These are phyloP conservation scores for Acleris sparsana DNA, from an alignment of 2,888 invertebrate species.

Conservation along the genomic window DNA sequence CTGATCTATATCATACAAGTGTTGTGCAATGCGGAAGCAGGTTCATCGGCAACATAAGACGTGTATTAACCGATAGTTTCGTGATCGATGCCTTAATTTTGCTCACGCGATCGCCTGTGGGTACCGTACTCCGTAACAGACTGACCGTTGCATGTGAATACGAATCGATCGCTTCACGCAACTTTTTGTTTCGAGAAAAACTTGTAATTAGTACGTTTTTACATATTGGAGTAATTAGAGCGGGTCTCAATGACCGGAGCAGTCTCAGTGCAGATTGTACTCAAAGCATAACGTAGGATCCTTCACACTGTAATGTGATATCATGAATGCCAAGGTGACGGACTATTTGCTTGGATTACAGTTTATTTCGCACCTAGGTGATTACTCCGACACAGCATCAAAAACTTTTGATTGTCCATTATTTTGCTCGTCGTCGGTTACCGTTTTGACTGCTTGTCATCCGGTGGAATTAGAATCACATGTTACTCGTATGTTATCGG, in stretches of 20 bases:
- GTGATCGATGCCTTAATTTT: slow-evolving; percentile 51
- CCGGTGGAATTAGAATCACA: too few relatives aligned
- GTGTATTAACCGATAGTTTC: slow-evolving; percentile 35
- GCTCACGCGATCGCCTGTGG: slow-evolving; percentile 58
- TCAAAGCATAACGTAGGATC: too few relatives aligned
- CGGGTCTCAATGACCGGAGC: slow-evolving; percentile 8
- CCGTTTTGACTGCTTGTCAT: too few relatives aligned
- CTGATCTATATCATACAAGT: slow-evolving; percentile 29
- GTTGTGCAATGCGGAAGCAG: slow-evolving; percentile 54
- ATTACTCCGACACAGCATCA: too few relatives aligned
- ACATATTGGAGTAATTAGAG: slow-evolving; percentile 28
- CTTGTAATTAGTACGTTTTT: slow-evolving; percentile 28
- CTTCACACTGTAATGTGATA: too few relatives aligned
- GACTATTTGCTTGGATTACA: too few relatives aligned
- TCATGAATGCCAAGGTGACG: too few relatives aligned
- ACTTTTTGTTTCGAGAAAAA: slow-evolving; percentile 43
- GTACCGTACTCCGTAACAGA: slow-evolving; percentile 56
- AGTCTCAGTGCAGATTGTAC: background rate
- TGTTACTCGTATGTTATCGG: too few relatives aligned
- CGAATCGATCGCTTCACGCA: slow-evolving; percentile 51
- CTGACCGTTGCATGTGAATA: slow-evolving; percentile 65
- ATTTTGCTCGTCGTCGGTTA: too few relatives aligned
- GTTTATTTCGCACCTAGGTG: too few relatives aligned
- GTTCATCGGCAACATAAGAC: slow-evolving; percentile 31
- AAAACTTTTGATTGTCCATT: too few relatives aligned